phyloP scores from a whole-genome alignment of 2,888 invertebrate genomes.

The Cephonodes hylas region DNA sequence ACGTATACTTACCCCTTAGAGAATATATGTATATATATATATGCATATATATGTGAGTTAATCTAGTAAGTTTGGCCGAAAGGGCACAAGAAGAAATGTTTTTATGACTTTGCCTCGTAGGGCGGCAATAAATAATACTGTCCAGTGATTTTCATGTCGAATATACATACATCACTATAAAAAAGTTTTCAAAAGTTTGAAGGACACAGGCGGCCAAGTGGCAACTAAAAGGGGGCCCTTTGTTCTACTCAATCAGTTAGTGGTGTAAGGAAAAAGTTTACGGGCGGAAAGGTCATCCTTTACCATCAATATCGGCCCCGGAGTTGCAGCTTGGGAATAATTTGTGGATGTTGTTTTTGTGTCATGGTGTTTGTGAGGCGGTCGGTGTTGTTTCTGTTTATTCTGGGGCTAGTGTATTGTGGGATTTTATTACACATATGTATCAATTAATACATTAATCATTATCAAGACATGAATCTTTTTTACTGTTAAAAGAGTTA shows the following conservation, averaged over 20 bases:
- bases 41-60: too few relatives aligned
- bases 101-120: too few relatives aligned
- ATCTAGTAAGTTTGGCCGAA: too few relatives aligned
- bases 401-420: too few relatives aligned
- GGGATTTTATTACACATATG: too few relatives aligned
- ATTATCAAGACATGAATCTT: too few relatives aligned
- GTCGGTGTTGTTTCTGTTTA: not conserved
- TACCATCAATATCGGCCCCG: conserved; percentile 46
- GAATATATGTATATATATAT: too few relatives aligned
- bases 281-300: conserved; percentile 45
- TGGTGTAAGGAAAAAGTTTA: conserved; percentile 51
- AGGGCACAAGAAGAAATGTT: too few relatives aligned
- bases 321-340: not conserved
- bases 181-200: conserved; percentile 27
- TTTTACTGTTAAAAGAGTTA: too few relatives aligned
- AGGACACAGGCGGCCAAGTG: conserved; percentile 34
- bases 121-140: too few relatives aligned
- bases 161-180: not conserved
- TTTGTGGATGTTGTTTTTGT: not conserved
- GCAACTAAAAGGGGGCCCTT: conserved; percentile 39
- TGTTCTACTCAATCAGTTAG: conserved; percentile 54
- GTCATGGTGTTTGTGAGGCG: not conserved
- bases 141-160: not conserved
- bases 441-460: too few relatives aligned
- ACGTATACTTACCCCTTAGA: too few relatives aligned